phyloP scores from a whole-genome alignment of 1,140 invertebrate species.

The Adoxophyes honmai region DNA sequence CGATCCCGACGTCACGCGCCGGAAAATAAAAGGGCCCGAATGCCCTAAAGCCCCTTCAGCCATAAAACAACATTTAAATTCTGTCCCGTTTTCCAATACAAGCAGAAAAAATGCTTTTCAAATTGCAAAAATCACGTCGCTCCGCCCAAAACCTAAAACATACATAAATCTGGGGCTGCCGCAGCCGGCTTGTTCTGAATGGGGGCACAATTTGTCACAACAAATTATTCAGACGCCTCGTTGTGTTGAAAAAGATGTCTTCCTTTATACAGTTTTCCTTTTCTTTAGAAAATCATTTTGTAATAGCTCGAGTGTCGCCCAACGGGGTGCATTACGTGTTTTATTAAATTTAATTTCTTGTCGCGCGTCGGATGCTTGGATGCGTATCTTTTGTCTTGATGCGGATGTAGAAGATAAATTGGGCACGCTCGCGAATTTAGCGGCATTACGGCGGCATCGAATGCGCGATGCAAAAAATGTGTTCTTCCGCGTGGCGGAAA shows the following conservation, averaged over 20 bases:
- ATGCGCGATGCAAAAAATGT: not conserved
- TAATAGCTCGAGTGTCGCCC: not conserved
- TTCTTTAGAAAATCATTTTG: slow-evolving; percentile 3
- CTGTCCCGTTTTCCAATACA: slow-evolving; percentile 10
- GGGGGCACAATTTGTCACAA: slow-evolving; percentile 43
- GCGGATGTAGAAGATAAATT: too few relatives aligned
- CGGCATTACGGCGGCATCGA: not conserved
- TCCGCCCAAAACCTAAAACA: slow-evolving; percentile 12
- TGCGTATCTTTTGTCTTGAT: not conserved
- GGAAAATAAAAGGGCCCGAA: slow-evolving; percentile 1
- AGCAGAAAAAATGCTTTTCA: slow-evolving; percentile 13
- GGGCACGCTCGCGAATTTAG: too few relatives aligned
- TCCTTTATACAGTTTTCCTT: slow-evolving; percentile 25
- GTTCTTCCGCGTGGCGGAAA: slow-evolving; percentile 7
- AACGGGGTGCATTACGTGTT: not conserved
- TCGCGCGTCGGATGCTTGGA: not conserved
- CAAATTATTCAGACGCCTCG: slow-evolving; percentile 44
- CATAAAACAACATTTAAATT: slow-evolving; percentile 13
- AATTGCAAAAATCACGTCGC: slow-evolving; percentile 12
- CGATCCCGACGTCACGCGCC: not conserved
- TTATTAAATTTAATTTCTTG: not conserved
- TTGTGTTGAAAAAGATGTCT: slow-evolving; percentile 36
- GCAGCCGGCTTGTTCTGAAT: slow-evolving; percentile 39
- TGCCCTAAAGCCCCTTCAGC: not conserved
- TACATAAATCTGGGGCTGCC: slow-evolving; percentile 14